Conservation (phyloP, 2,888 invertebrate species). For the Acanthosepion esculentum region DNA sequence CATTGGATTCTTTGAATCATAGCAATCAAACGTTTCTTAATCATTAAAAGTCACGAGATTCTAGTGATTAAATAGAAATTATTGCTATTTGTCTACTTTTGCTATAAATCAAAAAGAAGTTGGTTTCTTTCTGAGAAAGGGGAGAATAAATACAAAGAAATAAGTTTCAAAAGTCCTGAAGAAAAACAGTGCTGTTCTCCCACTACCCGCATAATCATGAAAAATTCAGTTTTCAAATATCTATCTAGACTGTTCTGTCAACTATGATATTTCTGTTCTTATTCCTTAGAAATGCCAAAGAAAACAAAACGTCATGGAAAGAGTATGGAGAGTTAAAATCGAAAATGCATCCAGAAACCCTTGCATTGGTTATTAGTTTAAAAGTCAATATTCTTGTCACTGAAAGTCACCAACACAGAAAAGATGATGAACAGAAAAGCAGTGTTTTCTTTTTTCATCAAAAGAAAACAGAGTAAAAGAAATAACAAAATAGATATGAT, state of each 20-base stretch:
- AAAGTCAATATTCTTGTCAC: neutral
- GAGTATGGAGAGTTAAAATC: neutral
- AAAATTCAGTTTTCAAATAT: neutral
- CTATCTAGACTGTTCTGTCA: neutral
- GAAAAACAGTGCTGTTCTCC: too few relatives aligned
- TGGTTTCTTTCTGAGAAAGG: too few relatives aligned
- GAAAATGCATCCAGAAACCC: neutral
- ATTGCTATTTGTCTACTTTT: too few relatives aligned
- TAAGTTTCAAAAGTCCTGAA: too few relatives aligned
- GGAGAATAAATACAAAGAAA: too few relatives aligned
- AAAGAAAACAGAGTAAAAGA: neutral
- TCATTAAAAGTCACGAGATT: too few relatives aligned
- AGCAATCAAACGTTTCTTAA: too few relatives aligned
- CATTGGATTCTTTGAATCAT: too few relatives aligned
- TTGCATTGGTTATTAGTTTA: neutral
- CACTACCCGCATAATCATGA: neutral
- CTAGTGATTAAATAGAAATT: too few relatives aligned
- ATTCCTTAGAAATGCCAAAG: neutral
- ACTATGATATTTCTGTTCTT: neutral
- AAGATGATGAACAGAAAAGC: neutral
- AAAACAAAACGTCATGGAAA: neutral
- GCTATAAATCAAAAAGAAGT: too few relatives aligned
- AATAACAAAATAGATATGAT: neutral
- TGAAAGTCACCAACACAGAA: neutral
- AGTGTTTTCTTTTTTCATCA: neutral